These are phyloP conservation scores for Eupeodes latifasciatus DNA, from an alignment of 2,888 invertebrate species.

Conservation along the genomic window DNA sequence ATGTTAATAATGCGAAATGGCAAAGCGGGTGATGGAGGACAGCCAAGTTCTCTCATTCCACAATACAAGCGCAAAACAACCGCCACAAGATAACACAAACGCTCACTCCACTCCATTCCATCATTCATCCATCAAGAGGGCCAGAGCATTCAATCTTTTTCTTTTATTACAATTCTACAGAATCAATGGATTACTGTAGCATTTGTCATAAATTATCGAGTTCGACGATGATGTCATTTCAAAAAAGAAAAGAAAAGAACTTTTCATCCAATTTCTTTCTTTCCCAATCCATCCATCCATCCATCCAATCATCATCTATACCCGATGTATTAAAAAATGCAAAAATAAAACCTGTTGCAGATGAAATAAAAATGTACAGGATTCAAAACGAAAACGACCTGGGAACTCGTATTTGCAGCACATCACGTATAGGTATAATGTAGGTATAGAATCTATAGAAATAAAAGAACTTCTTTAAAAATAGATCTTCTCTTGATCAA, in stretches of 20 bases:
- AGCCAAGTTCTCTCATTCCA: slow-evolving; percentile 34
- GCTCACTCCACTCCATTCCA: slow-evolving; percentile 45
- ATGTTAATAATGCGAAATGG: neutral
- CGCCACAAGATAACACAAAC: slow-evolving; percentile 32
- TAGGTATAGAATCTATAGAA: slow-evolving; percentile 6
- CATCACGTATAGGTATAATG: slow-evolving; percentile 26
- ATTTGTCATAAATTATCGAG: slow-evolving; percentile 71
- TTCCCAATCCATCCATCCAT: slow-evolving; percentile 16
- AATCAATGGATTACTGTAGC: slow-evolving; percentile 67
- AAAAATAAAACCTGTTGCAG: slow-evolving; percentile 69
- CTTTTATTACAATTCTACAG: slow-evolving; percentile 56
- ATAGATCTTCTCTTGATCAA: slow-evolving; percentile 53
- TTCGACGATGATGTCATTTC: slow-evolving; percentile 66
- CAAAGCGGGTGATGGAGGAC: slow-evolving; percentile 30
- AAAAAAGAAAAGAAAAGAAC: slow-evolving; percentile 17
- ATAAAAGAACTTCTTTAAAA: slow-evolving; percentile 65
- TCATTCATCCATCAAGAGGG: slow-evolving; percentile 48
- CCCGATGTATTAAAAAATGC: neutral
- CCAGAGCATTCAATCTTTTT: neutral
- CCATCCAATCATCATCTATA: neutral
- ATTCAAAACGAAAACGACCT: slow-evolving; percentile 56
- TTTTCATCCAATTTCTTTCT: slow-evolving; percentile 49
- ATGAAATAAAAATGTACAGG: slow-evolving; percentile 39
- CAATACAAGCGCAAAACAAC: slow-evolving; percentile 40
- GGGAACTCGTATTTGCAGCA: slow-evolving; percentile 63